phyloP scores from a whole-genome alignment of 2,113 vertebrate species.

The Danionella cerebrum region DNA sequence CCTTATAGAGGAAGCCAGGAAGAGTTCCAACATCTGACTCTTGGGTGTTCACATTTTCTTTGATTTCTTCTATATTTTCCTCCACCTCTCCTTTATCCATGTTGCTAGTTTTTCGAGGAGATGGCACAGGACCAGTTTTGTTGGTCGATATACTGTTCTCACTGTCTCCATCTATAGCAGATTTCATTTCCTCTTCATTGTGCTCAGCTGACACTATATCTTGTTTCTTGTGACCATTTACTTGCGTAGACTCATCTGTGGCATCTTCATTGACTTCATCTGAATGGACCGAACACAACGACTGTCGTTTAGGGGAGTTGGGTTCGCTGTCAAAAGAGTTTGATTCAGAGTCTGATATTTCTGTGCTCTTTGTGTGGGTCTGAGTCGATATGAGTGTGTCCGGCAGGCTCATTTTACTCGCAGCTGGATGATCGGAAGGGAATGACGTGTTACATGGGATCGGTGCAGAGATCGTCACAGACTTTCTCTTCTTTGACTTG shows the following conservation, averaged over 20 bases:
- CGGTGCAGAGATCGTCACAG: constrained; percentile 82
- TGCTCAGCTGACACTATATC: not conserved
- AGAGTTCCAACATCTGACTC: not conserved
- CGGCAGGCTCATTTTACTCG: constrained; percentile 26
- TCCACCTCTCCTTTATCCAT: not conserved
- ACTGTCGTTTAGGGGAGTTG: constrained; percentile 3
- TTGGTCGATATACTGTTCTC: not conserved
- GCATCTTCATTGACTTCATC: not conserved
- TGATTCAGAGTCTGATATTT: constrained; percentile 12
- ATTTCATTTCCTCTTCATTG: not conserved
- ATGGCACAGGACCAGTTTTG: not conserved
- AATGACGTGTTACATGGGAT: constrained; percentile 68
- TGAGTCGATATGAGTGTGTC: not conserved
- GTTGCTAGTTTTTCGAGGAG: not conserved
- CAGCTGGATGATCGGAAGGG: constrained; percentile 30
- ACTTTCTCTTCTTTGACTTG: constrained; percentile 69
- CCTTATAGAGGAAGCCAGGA: constrained; percentile 34
- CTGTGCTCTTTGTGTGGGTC: not conserved
- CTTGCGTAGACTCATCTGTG: not conserved
- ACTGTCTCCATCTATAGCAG: not conserved
- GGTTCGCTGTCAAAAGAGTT: constrained; percentile 18
- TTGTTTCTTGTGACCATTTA: not conserved
- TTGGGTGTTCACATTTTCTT: not conserved
- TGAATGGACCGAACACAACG: constrained; percentile 2
- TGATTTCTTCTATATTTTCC: not conserved